Conservation (phyloP, 1,140 invertebrate genomes). For the Anastrepha obliqua region DNA sequence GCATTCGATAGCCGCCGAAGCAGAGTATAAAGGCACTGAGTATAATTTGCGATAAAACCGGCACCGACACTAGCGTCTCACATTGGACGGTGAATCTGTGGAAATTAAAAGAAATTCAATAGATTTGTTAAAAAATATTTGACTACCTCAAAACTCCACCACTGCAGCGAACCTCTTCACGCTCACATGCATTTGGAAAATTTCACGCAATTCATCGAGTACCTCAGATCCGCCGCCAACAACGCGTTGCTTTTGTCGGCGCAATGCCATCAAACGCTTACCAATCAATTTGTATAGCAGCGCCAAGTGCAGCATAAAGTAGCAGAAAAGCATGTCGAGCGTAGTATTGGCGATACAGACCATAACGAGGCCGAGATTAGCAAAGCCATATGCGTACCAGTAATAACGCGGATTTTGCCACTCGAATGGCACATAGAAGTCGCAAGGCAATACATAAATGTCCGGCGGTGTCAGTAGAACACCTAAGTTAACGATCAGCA, state of each 20-base stretch:
- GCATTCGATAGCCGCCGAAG: slow-evolving; percentile 67
- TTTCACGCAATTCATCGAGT: neutral
- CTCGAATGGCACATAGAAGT: slow-evolving; percentile 67
- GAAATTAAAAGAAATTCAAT: neutral
- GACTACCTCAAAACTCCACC: neutral
- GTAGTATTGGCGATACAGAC: slow-evolving; percentile 65
- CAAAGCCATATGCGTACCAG: slow-evolving; percentile 65
- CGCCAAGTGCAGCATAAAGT: slow-evolving; percentile 66
- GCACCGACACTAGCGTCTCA: slow-evolving; percentile 63
- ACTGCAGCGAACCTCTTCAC: neutral
- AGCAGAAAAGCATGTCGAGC: slow-evolving; percentile 65
- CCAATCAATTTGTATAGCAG: slow-evolving; percentile 64
- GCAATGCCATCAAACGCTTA: slow-evolving; percentile 59
- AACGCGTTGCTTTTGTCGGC: slow-evolving; percentile 40
- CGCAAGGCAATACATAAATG: slow-evolving; percentile 63
- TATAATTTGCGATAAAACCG: slow-evolving; percentile 66
- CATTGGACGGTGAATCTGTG: slow-evolving; percentile 62
- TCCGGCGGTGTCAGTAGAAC: slow-evolving; percentile 60
- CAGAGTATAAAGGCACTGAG: slow-evolving; percentile 70
- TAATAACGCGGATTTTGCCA: slow-evolving; percentile 61
- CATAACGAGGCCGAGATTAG: slow-evolving; percentile 61
- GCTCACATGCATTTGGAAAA: neutral
- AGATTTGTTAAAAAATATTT: too few relatives aligned
- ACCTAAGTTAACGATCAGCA: slow-evolving; percentile 60
- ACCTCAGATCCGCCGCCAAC: neutral